Evolutionary conservation across 2,797 vertebrate species (phyloP).

Genomic region (Myotis vivesi): DNA sequence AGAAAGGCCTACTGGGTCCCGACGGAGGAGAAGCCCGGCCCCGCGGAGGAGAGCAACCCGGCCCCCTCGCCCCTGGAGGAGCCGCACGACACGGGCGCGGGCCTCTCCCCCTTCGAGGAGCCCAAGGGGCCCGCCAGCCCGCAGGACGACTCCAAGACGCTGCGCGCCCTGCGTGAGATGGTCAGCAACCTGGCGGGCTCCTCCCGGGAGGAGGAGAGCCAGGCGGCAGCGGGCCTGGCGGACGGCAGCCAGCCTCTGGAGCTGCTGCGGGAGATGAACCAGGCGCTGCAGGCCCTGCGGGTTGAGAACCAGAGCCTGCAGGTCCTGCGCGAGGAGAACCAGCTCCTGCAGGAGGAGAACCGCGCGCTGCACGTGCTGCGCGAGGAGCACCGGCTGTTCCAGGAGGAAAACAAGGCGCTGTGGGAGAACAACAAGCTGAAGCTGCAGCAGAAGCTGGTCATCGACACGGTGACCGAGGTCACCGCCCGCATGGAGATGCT

Average conservation of each 20-base stretch:
- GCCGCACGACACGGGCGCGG: background rate
- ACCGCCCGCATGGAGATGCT: constrained; percentile 77
- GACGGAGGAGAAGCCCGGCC: background rate
- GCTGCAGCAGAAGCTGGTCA: constrained; percentile 80
- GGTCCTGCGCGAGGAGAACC: constrained; percentile 70
- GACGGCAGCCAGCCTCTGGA: constrained; percentile 30
- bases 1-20: constrained; percentile 51
- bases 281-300: constrained; percentile 63
- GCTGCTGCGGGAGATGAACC: constrained; percentile 73
- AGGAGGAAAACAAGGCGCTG: constrained; percentile 70
- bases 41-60: background rate
- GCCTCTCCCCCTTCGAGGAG: constrained; percentile 59
- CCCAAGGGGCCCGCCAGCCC: constrained; percentile 17
- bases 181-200: background rate
- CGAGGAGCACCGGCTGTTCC: constrained; percentile 33
- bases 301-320: constrained; percentile 60
- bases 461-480: constrained; percentile 80
- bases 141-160: constrained; percentile 28
- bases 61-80: accelerated
- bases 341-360: constrained; percentile 69
- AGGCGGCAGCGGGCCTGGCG: background rate
- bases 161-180: constrained; percentile 37
- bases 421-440: constrained; percentile 81
- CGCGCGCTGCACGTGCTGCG: constrained; percentile 56
- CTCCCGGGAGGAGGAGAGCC: background rate